These are phyloP conservation scores for Platycercus adscitus DNA, from an alignment of 2,113 vertebrate species.

Conservation along the genomic window DNA sequence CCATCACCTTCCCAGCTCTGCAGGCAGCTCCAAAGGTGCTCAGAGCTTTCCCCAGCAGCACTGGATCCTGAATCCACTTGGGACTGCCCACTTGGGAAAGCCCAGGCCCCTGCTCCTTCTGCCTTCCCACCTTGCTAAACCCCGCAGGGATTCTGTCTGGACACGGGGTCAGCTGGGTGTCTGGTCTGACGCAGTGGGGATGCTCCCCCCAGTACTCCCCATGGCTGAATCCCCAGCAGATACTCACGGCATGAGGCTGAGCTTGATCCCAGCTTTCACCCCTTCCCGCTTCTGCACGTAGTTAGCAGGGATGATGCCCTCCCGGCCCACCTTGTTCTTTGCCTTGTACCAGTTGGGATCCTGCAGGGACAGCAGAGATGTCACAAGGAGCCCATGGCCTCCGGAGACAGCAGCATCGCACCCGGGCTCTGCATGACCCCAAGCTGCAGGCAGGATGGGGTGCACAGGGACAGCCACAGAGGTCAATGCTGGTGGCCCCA, in stretches of 20 bases:
- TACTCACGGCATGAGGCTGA: constrained; percentile 99
- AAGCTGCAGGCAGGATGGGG: not conserved
- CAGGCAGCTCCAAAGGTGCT: not conserved
- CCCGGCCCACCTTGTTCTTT: constrained; percentile 88
- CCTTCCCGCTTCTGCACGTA: constrained; percentile 96
- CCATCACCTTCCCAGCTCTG: not conserved
- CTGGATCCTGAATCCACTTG: not conserved
- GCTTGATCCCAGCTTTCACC: constrained; percentile 89
- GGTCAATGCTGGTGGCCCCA: fast-evolving
- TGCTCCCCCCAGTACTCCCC: not conserved
- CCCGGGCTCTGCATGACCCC: fast-evolving
- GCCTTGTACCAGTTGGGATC: constrained; percentile 99
- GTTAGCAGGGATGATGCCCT: constrained; percentile 95
- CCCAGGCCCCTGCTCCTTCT: not conserved
- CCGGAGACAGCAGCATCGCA: not conserved
- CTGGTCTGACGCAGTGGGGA: not conserved
- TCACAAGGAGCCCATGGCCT: fast-evolving
- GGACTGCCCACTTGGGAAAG: not conserved
- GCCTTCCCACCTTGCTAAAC: fast-evolving
- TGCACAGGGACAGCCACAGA: not conserved
- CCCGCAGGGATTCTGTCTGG: not conserved
- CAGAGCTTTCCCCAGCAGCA: not conserved
- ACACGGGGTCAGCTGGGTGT: fast-evolving
- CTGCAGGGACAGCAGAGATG: constrained; percentile 47
- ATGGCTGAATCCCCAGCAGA: fast-evolving